Percentiles rank a stretch among this genome's conserved stretches.
Evolutionary conservation across 1,140 invertebrate species (phyloP).

Genomic region (Lasaia peninsularis): DNA sequence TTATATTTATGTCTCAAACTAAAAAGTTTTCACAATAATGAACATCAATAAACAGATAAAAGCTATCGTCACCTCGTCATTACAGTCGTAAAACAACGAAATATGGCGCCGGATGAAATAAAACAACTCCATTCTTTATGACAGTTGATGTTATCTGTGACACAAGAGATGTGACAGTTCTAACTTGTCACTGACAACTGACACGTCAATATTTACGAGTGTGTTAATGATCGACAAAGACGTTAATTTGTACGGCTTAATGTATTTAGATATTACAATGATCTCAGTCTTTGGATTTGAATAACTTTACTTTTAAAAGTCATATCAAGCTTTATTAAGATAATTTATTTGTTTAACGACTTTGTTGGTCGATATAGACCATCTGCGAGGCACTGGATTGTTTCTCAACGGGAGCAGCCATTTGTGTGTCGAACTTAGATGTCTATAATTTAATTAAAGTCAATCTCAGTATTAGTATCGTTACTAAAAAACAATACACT

Average conservation of each 20-base stretch:
- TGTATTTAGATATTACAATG: not conserved
- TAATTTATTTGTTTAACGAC: too few species aligned
- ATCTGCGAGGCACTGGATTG: too few species aligned
- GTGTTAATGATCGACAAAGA: constrained; percentile 20
- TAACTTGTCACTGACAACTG: constrained; percentile 34
- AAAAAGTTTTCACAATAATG: not conserved
- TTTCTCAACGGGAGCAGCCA: too few species aligned
- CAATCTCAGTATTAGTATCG: too few species aligned
- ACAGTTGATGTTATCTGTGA: constrained; percentile 21
- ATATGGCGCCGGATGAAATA: constrained; percentile 14
- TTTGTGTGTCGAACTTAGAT: too few species aligned
- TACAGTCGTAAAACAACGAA: constrained; percentile 23
- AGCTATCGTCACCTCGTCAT: constrained; percentile 22
- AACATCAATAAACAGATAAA: constrained; percentile 11
- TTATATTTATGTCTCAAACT: not conserved
- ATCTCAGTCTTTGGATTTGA: not conserved
- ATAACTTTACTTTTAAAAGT: too few species aligned
- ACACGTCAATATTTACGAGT: constrained; percentile 23
- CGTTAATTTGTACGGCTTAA: not conserved
- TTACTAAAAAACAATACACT: too few species aligned
- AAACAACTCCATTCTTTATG: constrained; percentile 12
- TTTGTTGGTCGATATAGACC: too few species aligned
- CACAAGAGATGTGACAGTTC: constrained; percentile 29
- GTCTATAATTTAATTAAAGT: too few species aligned
- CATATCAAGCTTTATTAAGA: too few species aligned